phyloP scores from a whole-genome alignment of 2,797 vertebrate species.

The Phoebastria nigripes region DNA sequence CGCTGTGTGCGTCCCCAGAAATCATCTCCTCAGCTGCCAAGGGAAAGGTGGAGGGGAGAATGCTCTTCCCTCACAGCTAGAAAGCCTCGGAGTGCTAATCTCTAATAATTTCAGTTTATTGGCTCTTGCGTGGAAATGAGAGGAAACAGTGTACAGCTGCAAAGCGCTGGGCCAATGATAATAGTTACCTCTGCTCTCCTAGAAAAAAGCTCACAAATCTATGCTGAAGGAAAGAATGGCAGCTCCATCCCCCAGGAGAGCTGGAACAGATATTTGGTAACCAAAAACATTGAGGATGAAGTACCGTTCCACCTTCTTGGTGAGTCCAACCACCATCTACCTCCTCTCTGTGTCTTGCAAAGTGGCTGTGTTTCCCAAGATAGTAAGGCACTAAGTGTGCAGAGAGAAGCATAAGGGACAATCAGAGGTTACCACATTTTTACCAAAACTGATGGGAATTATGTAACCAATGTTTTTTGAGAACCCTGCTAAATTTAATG shows the following conservation, averaged over 20 bases:
- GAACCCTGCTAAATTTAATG: background rate
- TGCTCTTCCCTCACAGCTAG: background rate
- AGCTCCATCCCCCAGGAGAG: background rate
- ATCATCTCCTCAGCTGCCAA: background rate
- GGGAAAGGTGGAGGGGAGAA: background rate
- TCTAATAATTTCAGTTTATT: background rate
- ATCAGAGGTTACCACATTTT: background rate
- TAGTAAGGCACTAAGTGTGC: background rate
- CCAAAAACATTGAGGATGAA: background rate
- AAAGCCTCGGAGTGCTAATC: background rate
- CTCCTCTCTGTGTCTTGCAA: background rate
- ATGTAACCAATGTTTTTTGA: background rate
- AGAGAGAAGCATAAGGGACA: background rate
- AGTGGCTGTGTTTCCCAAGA: background rate
- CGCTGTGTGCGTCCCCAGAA: background rate
- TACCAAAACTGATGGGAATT: background rate
- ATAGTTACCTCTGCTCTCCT: background rate
- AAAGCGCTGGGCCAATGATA: background rate
- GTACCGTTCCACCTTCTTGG: background rate
- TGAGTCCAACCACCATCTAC: background rate
- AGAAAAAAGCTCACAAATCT: background rate
- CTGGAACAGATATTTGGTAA: background rate
- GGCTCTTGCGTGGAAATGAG: background rate
- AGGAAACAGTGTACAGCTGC: background rate
- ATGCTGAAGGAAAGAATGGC: background rate